Percentiles rank a stretch among this genome's conserved stretches.
phyloP scores from a whole-genome alignment of 2,113 vertebrate species.

The Nothoprocta perdicaria region DNA sequence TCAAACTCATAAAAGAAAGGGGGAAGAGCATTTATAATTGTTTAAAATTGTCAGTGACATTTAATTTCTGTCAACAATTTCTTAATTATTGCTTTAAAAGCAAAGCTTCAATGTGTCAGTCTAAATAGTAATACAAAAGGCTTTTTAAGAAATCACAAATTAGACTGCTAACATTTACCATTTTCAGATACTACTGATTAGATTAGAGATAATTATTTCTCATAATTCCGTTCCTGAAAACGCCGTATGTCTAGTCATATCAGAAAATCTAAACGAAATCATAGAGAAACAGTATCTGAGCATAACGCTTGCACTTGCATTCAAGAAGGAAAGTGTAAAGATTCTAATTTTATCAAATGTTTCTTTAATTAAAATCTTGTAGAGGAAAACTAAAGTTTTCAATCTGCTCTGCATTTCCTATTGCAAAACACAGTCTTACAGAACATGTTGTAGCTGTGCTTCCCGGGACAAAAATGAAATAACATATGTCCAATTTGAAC shows the following conservation, averaged over 20 bases:
- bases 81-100: slow-evolving; percentile 79
- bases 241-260: slow-evolving; percentile 69
- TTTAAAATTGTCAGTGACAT: slow-evolving; percentile 71
- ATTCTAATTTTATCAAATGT: slow-evolving; percentile 60
- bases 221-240: slow-evolving; percentile 69
- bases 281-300: slow-evolving; percentile 52
- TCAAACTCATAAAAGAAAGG: slow-evolving; percentile 44
- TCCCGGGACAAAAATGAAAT: background rate
- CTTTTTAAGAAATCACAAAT: slow-evolving; percentile 76
- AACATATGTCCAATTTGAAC: background rate
- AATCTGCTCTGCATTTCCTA: slow-evolving; percentile 25
- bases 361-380: slow-evolving; percentile 64
- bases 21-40: slow-evolving; percentile 68
- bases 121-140: slow-evolving; percentile 76
- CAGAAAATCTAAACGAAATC: slow-evolving; percentile 73
- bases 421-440: background rate
- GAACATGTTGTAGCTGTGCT: background rate
- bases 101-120: slow-evolving; percentile 67
- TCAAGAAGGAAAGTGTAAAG: slow-evolving; percentile 19
- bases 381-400: slow-evolving; percentile 36
- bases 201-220: slow-evolving; percentile 79
- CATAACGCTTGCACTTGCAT: slow-evolving; percentile 26
- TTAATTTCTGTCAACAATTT: slow-evolving; percentile 82
- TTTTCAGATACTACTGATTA: slow-evolving; percentile 77
- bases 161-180: slow-evolving; percentile 71